Base-by-base conservation (phyloP, 2,888 invertebrate genomes). In the Lucinisca nassula region DNA sequence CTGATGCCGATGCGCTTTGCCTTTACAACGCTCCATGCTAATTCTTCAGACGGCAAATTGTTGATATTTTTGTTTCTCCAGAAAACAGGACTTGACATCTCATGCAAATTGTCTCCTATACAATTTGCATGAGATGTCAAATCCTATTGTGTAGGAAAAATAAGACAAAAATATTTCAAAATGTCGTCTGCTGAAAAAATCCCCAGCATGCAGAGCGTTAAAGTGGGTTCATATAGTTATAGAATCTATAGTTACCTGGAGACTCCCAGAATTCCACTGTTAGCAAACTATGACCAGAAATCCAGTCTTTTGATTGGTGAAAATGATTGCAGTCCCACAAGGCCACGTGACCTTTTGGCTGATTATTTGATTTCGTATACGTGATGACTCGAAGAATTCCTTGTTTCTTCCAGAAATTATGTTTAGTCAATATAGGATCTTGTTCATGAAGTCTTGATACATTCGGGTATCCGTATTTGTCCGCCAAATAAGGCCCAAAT, bases 191-290 rank as follows among this genome's bases (percentile, higher is more conserved):
- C n/a, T n/a, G n/a, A n/a, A n/a, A n/a, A n/a, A n/a, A n/a, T n/a
- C n/a, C n/a, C n/a, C n/a, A n/a, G n/a, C n/a, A n/a, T n/a, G n/a
- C n/a, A n/a, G n/a, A n/a, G n/a, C n/a, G n/a, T n/a, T n/a, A n/a
- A n/a, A n/a, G n/a, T n/a, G n/a, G n/a, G n/a, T n/a, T n/a, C n/a
- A n/a, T n/a, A n/a, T n/a, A n/a, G n/a, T n/a, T n/a, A n/a, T n/a
- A n/a, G n/a, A n/a, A n/a, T n/a, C n/a, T n/a, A n/a, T n/a, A 74
- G 88, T 90, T 87, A 95, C 95, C 96, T 93, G 95, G 95, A 73
- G 95, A 93, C 84, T 95, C 95, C 96, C 96, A 96, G 94, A 96
- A 95, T 92, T 96, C 95, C 82, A 95, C 95, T 38, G 95, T 94
- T 35, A 95, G 93, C 51, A 96, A 91, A 77, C 89, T 93, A 84